These are phyloP conservation scores for Tetheella fluctuosa DNA, from an alignment of 2,888 invertebrate species.

Conservation along the genomic window DNA sequence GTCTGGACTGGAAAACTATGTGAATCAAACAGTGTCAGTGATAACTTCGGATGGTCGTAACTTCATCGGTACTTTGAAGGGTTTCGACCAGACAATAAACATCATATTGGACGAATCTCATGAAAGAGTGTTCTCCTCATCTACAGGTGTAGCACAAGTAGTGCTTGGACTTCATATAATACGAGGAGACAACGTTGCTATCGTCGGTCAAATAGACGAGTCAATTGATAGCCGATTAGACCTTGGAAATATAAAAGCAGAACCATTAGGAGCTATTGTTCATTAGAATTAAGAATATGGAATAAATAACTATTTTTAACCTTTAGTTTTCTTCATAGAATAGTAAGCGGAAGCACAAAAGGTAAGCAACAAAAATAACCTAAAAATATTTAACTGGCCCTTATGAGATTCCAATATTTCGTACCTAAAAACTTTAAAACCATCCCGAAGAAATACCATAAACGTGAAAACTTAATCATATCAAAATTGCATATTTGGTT, in stretches of 20 bases:
- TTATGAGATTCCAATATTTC: no score
- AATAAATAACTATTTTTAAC: slow-evolving; percentile 49
- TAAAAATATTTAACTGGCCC: neutral
- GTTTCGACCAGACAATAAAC: slow-evolving; percentile 99
- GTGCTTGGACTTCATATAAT: slow-evolving; percentile 98
- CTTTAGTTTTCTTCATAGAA: slow-evolving; percentile 20
- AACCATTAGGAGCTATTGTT: slow-evolving; percentile 91
- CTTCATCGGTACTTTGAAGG: slow-evolving; percentile 98
- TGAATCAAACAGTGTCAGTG: slow-evolving; percentile 96
- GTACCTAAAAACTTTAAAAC: no score
- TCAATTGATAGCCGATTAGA: slow-evolving; percentile 92
- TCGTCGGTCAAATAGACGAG: slow-evolving; percentile 93
- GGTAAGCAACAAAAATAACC: neutral
- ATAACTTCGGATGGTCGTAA: slow-evolving; percentile 98
- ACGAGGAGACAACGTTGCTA: slow-evolving; percentile 98
- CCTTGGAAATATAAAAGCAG: slow-evolving; percentile 91
- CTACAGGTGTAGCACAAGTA: slow-evolving; percentile 93
- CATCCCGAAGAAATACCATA: no score
- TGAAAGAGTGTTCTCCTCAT: slow-evolving; percentile 98
- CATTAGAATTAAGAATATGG: slow-evolving; percentile 80
- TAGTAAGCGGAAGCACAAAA: neutral
- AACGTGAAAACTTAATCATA: no score
- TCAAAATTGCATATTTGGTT: no score
- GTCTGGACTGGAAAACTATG: slow-evolving; percentile 93
- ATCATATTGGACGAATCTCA: slow-evolving; percentile 98